Conservation (phyloP, 1,140 invertebrate species). For the Drosophila neocordata region DNA sequence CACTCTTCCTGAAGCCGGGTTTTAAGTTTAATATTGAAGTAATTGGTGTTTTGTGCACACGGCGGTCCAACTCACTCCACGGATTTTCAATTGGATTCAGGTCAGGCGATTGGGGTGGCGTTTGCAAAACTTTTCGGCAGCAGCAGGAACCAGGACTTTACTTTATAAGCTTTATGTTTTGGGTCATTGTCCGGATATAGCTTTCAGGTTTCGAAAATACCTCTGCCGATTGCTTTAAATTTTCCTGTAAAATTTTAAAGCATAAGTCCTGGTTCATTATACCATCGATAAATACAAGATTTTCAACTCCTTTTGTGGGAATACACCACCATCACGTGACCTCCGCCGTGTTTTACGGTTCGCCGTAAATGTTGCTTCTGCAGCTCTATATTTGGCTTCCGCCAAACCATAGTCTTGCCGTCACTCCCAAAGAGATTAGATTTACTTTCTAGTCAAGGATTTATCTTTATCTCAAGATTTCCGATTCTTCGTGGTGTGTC, state of each 20-base stretch:
- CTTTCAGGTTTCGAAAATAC: neutral
- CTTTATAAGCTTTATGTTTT: constrained; percentile 18
- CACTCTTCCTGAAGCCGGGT: constrained; percentile 16
- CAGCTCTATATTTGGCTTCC: constrained; percentile 26
- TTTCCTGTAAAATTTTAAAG: neutral
- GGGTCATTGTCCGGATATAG: constrained; percentile 19
- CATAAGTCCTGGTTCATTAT: constrained; percentile 2
- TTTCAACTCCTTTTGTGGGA: constrained; percentile 4
- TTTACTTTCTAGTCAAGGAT: constrained; percentile 6
- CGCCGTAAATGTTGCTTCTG: constrained; percentile 11
- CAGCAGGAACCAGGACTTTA: constrained; percentile 20
- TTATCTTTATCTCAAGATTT: too few relatives aligned
- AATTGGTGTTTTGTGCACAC: constrained; percentile 21
- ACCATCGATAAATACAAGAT: constrained; percentile 9
- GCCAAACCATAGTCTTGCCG: constrained; percentile 20
- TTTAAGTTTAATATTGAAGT: constrained; percentile 7
- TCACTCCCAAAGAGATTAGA: constrained; percentile 17
- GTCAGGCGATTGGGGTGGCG: constrained; percentile 14
- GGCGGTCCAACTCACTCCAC: constrained; percentile 25
- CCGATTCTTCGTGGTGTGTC: too few relatives aligned
- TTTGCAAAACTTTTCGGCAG: constrained; percentile 21
- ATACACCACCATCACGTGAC: neutral
- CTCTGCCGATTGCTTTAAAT: constrained; percentile 3
- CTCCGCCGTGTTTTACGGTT: constrained; percentile 18
- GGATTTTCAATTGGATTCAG: constrained; percentile 1